phyloP scores from a whole-genome alignment of 2,113 vertebrate genomes.

The Labeo catla region DNA sequence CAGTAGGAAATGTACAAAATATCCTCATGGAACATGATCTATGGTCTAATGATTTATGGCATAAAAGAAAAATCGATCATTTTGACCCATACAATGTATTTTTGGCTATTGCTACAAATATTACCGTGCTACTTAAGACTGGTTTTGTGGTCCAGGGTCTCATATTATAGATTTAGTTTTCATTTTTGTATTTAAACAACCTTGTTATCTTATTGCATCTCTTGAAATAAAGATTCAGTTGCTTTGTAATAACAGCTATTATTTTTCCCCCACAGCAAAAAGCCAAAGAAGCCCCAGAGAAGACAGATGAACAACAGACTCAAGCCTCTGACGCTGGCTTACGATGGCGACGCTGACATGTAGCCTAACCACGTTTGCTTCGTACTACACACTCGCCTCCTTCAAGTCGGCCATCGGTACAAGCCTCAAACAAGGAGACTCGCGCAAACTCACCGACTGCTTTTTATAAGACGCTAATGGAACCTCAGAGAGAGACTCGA shows the following conservation, averaged over 20 bases:
- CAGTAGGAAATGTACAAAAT: too few species aligned
- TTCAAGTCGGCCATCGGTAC: conserved; percentile 23
- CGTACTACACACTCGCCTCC: neutral
- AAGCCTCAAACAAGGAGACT: conserved; percentile 26
- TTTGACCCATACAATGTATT: too few species aligned
- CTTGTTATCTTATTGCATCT: conserved; percentile 14
- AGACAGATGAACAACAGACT: conserved; percentile 95
- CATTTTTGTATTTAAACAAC: neutral
- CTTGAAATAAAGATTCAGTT: neutral
- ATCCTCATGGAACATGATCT: too few species aligned
- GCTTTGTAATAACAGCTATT: neutral
- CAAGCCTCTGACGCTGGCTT: conserved; percentile 97
- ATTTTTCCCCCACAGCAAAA: conserved; percentile 82
- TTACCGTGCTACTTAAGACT: too few species aligned
- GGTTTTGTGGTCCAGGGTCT: too few species aligned
- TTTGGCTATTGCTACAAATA: too few species aligned
- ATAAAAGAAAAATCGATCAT: too few species aligned
- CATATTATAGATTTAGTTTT: too few species aligned
- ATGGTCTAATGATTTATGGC: too few species aligned
- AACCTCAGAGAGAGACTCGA: conserved; percentile 63
- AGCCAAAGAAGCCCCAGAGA: conserved; percentile 98
- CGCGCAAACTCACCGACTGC: conserved; percentile 26
- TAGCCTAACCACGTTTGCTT: conserved; percentile 62
- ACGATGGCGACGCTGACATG: conserved; percentile 98
- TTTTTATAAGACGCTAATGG: conserved; percentile 45